Evolutionary conservation across 2,113 vertebrate genomes (phyloP).

Genomic region (Chaenocephalus aceratus): DNA sequence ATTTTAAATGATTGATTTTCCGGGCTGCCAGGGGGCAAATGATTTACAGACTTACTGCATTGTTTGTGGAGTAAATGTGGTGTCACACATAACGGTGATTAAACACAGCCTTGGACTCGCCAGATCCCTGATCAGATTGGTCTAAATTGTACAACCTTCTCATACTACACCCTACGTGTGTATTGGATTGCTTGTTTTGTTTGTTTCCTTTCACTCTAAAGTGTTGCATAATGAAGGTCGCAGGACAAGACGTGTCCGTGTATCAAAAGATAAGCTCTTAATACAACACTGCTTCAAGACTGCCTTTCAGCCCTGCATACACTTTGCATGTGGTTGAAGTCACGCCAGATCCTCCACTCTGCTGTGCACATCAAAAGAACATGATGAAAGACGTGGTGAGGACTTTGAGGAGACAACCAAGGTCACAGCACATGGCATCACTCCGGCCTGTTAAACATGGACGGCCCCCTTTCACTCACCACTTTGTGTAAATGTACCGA

Average conservation of each 20-base stretch:
- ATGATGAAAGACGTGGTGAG: conserved; percentile 34
- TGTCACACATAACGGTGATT: background rate
- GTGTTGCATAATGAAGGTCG: background rate
- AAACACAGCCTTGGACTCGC: background rate
- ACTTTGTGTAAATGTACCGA: conserved; percentile 22
- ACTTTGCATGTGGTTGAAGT: conserved; percentile 12
- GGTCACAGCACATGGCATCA: conserved; percentile 46
- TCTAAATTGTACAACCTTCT: background rate
- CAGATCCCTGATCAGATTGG: no score
- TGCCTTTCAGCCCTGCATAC: background rate
- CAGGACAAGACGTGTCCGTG: background rate
- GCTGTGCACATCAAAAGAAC: conserved; percentile 28
- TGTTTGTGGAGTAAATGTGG: background rate
- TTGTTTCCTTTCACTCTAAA: background rate
- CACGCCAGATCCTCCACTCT: background rate
- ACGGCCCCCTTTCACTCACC: conserved; percentile 2
- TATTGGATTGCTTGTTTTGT: background rate
- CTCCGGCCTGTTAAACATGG: conserved; percentile 22
- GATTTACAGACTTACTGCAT: background rate
- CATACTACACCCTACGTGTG: background rate
- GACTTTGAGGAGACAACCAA: conserved; percentile 36
- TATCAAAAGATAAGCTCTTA: background rate
- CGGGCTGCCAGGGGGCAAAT: no score
- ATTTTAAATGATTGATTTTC: background rate
- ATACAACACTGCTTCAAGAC: background rate